A percentile compares a stretch with the other conserved stretches of the same genome.
Conservation (phyloP, 2,797 vertebrate species). For the Chiropotes sagulatus region DNA sequence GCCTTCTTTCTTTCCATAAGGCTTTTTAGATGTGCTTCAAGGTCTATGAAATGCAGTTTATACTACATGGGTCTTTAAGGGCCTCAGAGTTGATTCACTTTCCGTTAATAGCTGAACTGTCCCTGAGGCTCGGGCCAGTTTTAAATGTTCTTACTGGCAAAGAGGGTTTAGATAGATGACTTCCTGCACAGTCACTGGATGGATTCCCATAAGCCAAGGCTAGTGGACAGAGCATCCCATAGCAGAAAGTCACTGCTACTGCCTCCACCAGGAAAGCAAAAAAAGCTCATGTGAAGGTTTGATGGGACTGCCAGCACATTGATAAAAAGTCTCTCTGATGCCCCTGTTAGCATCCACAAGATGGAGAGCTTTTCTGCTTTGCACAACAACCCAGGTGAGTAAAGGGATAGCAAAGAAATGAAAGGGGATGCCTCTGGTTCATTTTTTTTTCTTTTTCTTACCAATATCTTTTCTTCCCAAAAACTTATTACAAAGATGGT, state of each 20-base stretch:
- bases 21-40: not conserved
- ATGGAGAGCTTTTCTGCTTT: not conserved
- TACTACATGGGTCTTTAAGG: not conserved
- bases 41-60: not conserved
- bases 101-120: slow-evolving; percentile 24
- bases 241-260: not conserved
- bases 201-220: not conserved
- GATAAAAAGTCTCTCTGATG: not conserved
- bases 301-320: too few species aligned
- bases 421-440: not conserved
- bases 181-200: not conserved
- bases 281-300: not conserved
- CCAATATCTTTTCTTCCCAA: slow-evolving; percentile 3
- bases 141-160: slow-evolving; percentile 21
- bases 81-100: slow-evolving; percentile 24
- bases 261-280: not conserved
- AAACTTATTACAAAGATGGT: not conserved
- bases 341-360: not conserved
- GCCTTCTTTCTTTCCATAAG: not conserved
- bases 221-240: not conserved
- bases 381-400: not conserved
- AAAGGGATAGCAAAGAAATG: not conserved
- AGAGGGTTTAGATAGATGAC: slow-evolving; percentile 24
- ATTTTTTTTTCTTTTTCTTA: not conserved
- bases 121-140: slow-evolving; percentile 16